Evolutionary conservation across 2,113 vertebrate species (phyloP), one percentile per base, ranked within the genome.

Genomic region (Cavia aperea): DNA sequence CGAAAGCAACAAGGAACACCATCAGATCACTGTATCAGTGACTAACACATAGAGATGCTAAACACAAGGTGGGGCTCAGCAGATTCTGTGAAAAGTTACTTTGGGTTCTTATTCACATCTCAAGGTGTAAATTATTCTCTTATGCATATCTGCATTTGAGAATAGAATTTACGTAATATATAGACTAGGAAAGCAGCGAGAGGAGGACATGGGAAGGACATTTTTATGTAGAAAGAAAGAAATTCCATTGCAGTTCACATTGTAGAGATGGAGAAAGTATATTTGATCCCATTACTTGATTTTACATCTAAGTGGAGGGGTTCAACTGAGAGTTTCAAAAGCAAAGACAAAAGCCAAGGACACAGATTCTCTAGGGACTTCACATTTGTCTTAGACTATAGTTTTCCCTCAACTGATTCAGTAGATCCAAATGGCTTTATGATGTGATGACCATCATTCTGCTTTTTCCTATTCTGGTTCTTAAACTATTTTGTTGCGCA

Each of bases 401-500:
- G 43, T 83, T 91, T 88, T 66, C 54, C 24, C 79, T 90, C 36
- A 75, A 56, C 54, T 83, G 63, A 81, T 92, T 4, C 78, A 33
- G 88, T 9, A 72, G 66, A 73, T 90, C 87, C 92, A 93, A 93
- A 88, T 73, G 43, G 43, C 43, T 90, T 81, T 94, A 15, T 73
- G n/a, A 90, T 62, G 46, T 79, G 81, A 73, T 63, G 36, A 73
- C 21, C 39, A 84, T 63, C 66, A 77, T 54, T 49, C n/a, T 49
- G 33, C 26, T 78, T 87, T 87, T 93, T 88, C 72, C 72, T 92
- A 33, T 73, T 86, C 63, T 18, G 66, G 56, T 58, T 86, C 81
- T 90, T 90, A 90, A 95, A 95, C 79, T 88, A 88, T 54, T 72
- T 91, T 83, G 21, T 81, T 94, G 79, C 46, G 86, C 77, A 93